Base-by-base conservation (phyloP, 2,797 vertebrate species). In the Helarctos malayanus region DNA sequence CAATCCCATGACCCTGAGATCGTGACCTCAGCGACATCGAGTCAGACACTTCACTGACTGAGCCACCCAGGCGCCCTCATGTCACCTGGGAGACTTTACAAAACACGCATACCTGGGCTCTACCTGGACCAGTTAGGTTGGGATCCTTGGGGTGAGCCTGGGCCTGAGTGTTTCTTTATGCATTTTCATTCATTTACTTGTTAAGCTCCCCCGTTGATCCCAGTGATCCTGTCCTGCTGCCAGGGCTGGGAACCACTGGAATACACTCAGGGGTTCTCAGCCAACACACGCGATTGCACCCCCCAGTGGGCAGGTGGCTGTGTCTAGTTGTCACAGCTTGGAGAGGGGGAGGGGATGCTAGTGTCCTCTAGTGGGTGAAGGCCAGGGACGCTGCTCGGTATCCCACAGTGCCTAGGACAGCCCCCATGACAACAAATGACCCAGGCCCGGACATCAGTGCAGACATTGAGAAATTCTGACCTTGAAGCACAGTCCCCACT, bases 391-490 rank as follows among this genome's bases (percentile, higher is more conserved):
- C 16, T 2, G 12, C 13, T 35, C 18, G 4, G 25, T 27, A 38
- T 10, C 69, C 82, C 49, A 2, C 47, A 38, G 47, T 11, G 16
- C 23, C 3, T 54, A 45, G 80, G 73, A 68, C 8, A 0, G 16
- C 38, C 52, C 27, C 41, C 11, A 0, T 0, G 23, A 29, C 3
- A 25, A 7, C 52, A 9, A 19, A 54, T 4, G 12, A 63, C 0
- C 29, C 9, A 5, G 12, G 14, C 54, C 5, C 41, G 0, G 71
- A 29, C 1, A 4, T 35, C 61, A 10, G 73, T 5, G 19, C 23
- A 1, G 7, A 15, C 12, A 1, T 10, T 4, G 80, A 69, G 49
- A 49, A 32, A 12, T 13, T 41, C 47, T 61, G 54, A 18, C 21
- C 6, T 13, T 6, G 25, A 18, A 63, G 45, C 68, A 56, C 38